Evolutionary conservation across 2,888 invertebrate genomes (phyloP).

Genomic region (Noctua pronuba): DNA sequence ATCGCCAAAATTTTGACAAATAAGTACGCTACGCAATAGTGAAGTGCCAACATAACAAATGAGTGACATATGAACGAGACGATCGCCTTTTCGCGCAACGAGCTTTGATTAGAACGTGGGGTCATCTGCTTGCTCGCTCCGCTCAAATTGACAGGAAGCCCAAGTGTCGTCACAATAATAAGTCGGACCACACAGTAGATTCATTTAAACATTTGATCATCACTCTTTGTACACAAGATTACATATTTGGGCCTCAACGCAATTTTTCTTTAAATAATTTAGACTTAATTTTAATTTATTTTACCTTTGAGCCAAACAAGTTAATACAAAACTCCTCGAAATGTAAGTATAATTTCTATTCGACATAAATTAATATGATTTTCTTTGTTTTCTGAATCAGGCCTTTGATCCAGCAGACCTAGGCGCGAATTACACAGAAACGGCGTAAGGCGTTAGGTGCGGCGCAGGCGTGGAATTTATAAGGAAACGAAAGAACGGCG

Average conservation of each 20-base stretch:
- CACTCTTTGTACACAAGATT: constrained; percentile 55
- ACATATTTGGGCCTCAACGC: constrained; percentile 42
- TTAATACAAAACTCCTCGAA: neutral
- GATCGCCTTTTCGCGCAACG: neutral
- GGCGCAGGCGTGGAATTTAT: too few relatives aligned
- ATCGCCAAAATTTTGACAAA: too few relatives aligned
- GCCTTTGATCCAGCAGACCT: neutral
- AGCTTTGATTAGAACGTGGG: neutral
- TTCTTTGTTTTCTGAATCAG: neutral
- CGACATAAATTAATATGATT: neutral
- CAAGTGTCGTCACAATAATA: constrained; percentile 11
- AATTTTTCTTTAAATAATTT: constrained; percentile 41
- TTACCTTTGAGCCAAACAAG: constrained; percentile 32
- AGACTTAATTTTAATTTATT: constrained; percentile 12
- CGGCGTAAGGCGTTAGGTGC: too few relatives aligned
- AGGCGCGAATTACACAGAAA: too few relatives aligned
- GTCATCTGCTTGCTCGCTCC: neutral
- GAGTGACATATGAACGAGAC: neutral
- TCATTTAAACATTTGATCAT: constrained; percentile 36
- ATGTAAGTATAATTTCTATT: neutral
- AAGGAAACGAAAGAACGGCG: too few relatives aligned
- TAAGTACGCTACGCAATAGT: too few relatives aligned
- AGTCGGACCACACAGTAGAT: constrained; percentile 26
- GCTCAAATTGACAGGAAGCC: neutral
- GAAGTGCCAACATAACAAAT: too few relatives aligned